These are phyloP conservation scores for Hyphantria cunea DNA, from an alignment of 1,140 invertebrate species.

Conservation along the genomic window DNA sequence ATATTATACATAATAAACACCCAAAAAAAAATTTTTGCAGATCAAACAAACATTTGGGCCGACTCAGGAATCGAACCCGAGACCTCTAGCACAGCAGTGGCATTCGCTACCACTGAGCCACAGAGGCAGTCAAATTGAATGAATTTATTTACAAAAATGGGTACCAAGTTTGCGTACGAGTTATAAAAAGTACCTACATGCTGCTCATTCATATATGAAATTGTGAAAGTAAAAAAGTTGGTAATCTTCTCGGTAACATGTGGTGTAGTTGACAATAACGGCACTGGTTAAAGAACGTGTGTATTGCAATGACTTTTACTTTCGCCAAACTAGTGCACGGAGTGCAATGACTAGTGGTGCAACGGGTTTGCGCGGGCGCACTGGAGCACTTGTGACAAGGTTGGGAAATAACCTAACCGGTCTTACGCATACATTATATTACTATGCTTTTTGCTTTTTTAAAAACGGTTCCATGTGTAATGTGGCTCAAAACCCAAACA, in stretches of 20 bases:
- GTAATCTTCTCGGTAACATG: conserved; percentile 5
- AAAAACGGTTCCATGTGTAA: conserved; percentile 31
- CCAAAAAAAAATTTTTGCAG: too few relatives aligned
- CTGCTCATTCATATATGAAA: background rate
- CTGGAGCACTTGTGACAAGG: conserved; percentile 74
- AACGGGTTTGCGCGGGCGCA: conserved; percentile 57
- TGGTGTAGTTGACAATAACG: conserved; percentile 15
- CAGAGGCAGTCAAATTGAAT: too few relatives aligned
- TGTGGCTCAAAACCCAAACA: too few relatives aligned
- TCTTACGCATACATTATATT: conserved; percentile 49
- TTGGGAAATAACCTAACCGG: conserved; percentile 68
- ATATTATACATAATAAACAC: too few relatives aligned
- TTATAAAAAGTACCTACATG: too few relatives aligned
- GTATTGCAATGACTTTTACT: conserved; percentile 55
- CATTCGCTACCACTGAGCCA: too few relatives aligned
- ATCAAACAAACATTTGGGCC: too few relatives aligned
- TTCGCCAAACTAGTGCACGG: conserved; percentile 65
- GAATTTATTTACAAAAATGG: too few relatives aligned
- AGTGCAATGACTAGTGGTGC: conserved; percentile 49
- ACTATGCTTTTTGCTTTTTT: conserved; percentile 32
- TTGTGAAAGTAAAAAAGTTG: background rate
- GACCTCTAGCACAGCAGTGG: too few relatives aligned
- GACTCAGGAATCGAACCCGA: too few relatives aligned
- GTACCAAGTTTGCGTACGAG: too few relatives aligned
- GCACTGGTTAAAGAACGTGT: conserved; percentile 37